A percentile compares a stretch with the other conserved stretches of the same genome.
These are phyloP conservation scores for Rousettus leschenaultii DNA, from an alignment of 2,113 vertebrate species.

Conservation along the genomic window DNA sequence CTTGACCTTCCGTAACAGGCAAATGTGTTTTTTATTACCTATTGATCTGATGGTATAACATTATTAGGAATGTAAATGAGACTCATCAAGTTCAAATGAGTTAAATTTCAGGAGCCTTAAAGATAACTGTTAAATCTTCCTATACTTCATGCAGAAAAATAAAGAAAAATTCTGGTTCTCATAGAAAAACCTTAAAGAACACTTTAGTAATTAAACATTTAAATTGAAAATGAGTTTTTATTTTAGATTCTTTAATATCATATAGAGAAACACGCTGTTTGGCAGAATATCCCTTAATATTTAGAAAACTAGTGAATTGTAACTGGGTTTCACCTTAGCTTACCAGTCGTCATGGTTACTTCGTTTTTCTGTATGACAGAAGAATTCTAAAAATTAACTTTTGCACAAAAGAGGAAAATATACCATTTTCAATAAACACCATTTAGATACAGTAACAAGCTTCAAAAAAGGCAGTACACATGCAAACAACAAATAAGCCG, in stretches of 20 bases:
- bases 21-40: slow-evolving; percentile 49
- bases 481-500: neutral
- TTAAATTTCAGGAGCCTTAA: neutral
- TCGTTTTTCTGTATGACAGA: neutral
- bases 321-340: neutral
- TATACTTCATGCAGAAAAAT: neutral
- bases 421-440: neutral
- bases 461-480: neutral
- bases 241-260: neutral
- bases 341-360: neutral
- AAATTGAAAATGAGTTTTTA: neutral
- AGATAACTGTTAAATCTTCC: neutral
- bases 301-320: neutral
- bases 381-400: neutral
- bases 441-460: neutral
- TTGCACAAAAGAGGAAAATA: neutral
- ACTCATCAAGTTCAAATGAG: slow-evolving; percentile 1
- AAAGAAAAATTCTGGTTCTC: neutral
- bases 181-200: neutral
- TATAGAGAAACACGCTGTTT: neutral
- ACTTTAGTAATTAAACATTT: neutral
- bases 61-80: slow-evolving; percentile 9
- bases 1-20: slow-evolving; percentile 1
- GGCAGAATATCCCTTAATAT: neutral
- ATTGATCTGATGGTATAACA: neutral